A percentile compares a stretch with the other conserved stretches of the same genome.
Conservation (phyloP, 2,888 invertebrate genomes). For the Hesperia comma region DNA sequence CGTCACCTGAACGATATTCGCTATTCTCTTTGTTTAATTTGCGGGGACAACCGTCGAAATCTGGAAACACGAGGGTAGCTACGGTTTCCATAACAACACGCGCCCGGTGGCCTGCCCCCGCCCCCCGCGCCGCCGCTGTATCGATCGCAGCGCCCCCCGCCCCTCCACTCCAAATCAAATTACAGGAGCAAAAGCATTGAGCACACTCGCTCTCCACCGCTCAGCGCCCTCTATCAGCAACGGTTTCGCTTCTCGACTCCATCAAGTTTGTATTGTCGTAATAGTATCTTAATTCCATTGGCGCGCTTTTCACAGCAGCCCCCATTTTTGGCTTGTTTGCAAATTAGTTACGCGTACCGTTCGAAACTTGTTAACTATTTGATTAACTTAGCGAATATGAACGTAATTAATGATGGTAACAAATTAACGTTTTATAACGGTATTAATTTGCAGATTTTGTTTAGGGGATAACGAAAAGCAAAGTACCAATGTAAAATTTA, state of each 20-base stretch:
- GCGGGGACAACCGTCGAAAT: slow-evolving; percentile 78
- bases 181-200: slow-evolving; percentile 70
- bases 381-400: slow-evolving; percentile 31
- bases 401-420: slow-evolving; percentile 25
- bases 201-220: slow-evolving; percentile 38
- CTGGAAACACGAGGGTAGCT: slow-evolving; percentile 79
- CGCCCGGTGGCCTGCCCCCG: slow-evolving; percentile 60
- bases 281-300: slow-evolving; percentile 82
- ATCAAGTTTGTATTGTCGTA: slow-evolving; percentile 80
- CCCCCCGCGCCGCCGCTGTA: slow-evolving; percentile 50
- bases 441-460: background rate
- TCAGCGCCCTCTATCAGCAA: slow-evolving; percentile 47
- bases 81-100: slow-evolving; percentile 82
- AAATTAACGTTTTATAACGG: background rate
- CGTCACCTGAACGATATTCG: slow-evolving; percentile 65
- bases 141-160: slow-evolving; percentile 62
- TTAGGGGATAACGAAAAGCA: background rate
- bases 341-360: slow-evolving; percentile 66
- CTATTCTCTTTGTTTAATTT: slow-evolving; percentile 80
- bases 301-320: slow-evolving; percentile 73
- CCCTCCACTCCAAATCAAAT: slow-evolving; percentile 81
- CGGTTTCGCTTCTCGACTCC: slow-evolving; percentile 55
- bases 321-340: slow-evolving; percentile 70
- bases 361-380: slow-evolving; percentile 36
- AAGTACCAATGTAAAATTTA: no score